These are phyloP conservation scores for Yponomeuta plumbellus DNA, from an alignment of 2,888 invertebrate species.

Conservation along the genomic window DNA sequence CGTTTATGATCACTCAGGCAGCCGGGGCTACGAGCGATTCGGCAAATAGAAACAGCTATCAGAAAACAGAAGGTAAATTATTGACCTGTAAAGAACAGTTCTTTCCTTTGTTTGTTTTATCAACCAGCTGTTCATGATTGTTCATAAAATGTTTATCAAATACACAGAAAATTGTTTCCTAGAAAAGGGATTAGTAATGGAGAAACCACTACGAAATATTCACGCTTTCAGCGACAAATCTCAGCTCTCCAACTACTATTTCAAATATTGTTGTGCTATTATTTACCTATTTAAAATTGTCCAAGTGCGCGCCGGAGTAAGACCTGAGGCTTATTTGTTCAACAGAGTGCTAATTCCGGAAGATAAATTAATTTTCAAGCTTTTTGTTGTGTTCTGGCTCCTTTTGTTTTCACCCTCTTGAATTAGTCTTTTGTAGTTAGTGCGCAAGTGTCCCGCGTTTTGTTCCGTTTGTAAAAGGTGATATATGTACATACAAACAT, in stretches of 20 bases:
- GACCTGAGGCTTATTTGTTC: conserved; percentile 22
- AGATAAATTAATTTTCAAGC: conserved; percentile 27
- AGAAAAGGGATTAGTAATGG: not conserved
- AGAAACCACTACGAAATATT: not conserved
- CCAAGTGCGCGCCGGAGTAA: not conserved
- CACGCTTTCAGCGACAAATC: not conserved
- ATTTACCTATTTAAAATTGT: conserved; percentile 10
- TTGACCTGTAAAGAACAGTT: no score
- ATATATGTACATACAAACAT: no score
- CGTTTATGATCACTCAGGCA: no score
- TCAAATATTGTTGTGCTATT: not conserved
- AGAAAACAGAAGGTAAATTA: no score
- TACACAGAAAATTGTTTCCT: not conserved
- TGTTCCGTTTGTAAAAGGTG: not conserved
- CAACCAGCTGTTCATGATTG: not conserved
- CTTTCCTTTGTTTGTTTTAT: not conserved
- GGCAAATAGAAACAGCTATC: no score
- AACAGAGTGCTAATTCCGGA: conserved; percentile 22
- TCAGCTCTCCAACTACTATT: not conserved
- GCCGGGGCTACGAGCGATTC: no score
- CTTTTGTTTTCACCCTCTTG: conserved; percentile 10
- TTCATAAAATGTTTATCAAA: no score
- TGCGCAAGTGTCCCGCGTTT: not conserved
- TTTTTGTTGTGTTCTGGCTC: conserved; percentile 18
- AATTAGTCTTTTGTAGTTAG: conserved; percentile 3